These are phyloP conservation scores for Oreohelix idahoensis DNA, from an alignment of 1,140 invertebrate genomes.

Conservation along the genomic window DNA sequence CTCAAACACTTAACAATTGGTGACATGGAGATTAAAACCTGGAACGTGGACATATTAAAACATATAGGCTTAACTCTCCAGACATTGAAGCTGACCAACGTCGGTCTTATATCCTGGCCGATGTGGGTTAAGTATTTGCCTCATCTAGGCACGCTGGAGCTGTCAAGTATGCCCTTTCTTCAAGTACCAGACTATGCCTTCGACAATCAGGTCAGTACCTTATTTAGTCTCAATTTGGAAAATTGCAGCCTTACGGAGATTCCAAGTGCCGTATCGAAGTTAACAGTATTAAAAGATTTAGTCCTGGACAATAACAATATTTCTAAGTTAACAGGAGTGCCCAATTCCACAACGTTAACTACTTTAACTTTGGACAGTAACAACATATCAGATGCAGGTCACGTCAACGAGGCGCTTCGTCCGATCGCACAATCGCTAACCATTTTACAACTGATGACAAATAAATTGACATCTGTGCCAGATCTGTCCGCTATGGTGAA, in stretches of 20 bases:
- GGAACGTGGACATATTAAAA: background rate
- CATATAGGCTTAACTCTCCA: background rate
- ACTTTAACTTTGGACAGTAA: background rate
- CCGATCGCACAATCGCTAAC: background rate
- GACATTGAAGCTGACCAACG: background rate
- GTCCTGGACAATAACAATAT: background rate
- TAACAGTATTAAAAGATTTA: background rate
- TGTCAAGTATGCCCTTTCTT: background rate
- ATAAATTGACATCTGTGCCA: background rate
- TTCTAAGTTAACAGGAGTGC: background rate
- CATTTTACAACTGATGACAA: background rate
- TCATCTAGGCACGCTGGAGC: background rate
- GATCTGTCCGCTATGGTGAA: background rate
- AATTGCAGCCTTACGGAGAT: background rate
- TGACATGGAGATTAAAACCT: background rate
- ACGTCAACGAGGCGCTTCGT: background rate
- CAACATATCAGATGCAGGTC: background rate
- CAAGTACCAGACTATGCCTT: background rate
- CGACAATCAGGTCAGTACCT: background rate
- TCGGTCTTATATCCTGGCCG: background rate
- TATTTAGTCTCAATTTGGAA: background rate
- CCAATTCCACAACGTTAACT: background rate
- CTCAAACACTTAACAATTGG: background rate
- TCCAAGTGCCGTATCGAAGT: background rate
- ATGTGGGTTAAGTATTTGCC: background rate